These are phyloP conservation scores for Myiozetetes cayanensis DNA, from an alignment of 2,113 vertebrate genomes.

Conservation along the genomic window DNA sequence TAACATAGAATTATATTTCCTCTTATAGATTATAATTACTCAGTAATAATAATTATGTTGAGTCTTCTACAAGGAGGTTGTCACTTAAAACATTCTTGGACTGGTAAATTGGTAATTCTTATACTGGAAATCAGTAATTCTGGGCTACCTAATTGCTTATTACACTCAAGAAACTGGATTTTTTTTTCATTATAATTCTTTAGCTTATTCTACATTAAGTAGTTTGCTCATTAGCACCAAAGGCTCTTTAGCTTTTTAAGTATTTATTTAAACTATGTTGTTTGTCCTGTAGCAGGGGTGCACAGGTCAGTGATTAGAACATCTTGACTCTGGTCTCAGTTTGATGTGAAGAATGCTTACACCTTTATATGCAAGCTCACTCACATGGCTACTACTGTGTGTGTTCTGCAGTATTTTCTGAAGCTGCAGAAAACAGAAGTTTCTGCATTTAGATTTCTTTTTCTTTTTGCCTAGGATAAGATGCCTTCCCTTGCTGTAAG, in stretches of 20 bases:
- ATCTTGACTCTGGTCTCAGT: background rate
- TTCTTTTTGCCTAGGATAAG: background rate
- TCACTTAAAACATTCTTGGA: background rate
- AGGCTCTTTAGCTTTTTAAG: background rate
- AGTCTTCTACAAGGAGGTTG: background rate
- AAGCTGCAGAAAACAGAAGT: background rate
- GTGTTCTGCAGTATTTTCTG: background rate
- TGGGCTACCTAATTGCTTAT: background rate
- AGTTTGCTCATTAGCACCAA: background rate
- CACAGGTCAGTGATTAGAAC: background rate
- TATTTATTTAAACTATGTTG: background rate
- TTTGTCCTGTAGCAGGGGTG: background rate
- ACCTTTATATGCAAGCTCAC: background rate
- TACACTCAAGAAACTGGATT: background rate
- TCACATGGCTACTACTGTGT: background rate
- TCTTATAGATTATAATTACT: background rate
- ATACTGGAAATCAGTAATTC: background rate
- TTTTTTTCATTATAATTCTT: background rate
- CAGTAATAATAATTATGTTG: background rate
- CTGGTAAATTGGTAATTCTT: background rate
- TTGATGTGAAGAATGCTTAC: background rate
- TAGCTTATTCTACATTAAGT: background rate
- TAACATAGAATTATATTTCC: background rate
- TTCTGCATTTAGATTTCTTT: background rate
- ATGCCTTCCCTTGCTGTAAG: background rate